phyloP scores from a whole-genome alignment of 2,888 invertebrate genomes.

The Phortica okadai region DNA sequence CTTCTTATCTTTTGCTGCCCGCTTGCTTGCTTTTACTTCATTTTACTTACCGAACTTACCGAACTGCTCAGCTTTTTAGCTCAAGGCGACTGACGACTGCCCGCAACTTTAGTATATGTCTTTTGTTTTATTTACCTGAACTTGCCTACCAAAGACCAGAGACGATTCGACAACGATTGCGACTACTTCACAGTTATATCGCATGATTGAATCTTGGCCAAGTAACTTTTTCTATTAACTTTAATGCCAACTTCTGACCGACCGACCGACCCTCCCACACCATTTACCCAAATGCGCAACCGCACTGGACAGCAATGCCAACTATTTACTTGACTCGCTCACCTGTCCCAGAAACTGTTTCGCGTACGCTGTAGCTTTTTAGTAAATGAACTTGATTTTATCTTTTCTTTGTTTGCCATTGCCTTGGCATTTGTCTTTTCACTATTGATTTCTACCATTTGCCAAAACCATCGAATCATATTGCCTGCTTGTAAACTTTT shows the following conservation, averaged over 20 bases:
- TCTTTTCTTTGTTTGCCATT: constrained; percentile 50
- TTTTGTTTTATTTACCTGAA: constrained; percentile 31
- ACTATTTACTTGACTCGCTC: constrained; percentile 25
- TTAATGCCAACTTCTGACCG: constrained; percentile 50
- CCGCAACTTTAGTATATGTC: constrained; percentile 10
- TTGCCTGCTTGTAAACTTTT: background rate
- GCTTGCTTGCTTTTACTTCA: background rate
- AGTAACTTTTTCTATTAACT: constrained; percentile 70
- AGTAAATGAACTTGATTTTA: constrained; percentile 70
- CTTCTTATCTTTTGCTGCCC: constrained; percentile 59
- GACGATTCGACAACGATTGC: constrained; percentile 1
- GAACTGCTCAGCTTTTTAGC: background rate
- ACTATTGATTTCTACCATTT: constrained; percentile 56
- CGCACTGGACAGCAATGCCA: constrained; percentile 8
- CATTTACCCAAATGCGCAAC: constrained; percentile 6
- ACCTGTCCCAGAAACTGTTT: constrained; percentile 13
- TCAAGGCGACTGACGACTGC: background rate
- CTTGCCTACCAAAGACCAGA: constrained; percentile 1
- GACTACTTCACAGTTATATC: constrained; percentile 59
- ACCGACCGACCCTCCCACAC: background rate
- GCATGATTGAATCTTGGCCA: constrained; percentile 70
- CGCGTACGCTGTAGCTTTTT: constrained; percentile 52
- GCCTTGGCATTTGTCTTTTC: constrained; percentile 29
- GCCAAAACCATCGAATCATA: background rate
- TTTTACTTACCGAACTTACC: background rate